Percentiles rank a stretch among this genome's conserved stretches.
Conservation (phyloP, 2,797 vertebrate species). For the Phrynocephalus forsythii region DNA sequence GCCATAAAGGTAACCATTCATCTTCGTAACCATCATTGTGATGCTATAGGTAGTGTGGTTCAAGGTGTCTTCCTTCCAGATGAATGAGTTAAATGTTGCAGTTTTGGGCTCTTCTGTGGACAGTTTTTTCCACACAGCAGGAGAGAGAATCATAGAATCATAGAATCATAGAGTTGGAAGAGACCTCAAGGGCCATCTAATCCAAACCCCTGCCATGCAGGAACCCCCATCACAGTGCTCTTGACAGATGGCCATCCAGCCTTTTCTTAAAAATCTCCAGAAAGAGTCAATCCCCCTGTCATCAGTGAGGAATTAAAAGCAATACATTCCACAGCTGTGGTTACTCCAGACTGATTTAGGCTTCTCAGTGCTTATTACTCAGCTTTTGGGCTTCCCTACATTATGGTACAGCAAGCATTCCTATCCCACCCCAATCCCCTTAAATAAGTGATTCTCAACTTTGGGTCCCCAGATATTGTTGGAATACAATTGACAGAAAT, state of each 20-base stretch:
- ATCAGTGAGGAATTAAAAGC: neutral
- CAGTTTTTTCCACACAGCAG: neutral
- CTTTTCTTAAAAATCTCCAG: too few species aligned
- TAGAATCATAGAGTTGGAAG: too few species aligned
- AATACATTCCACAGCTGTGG: too few species aligned
- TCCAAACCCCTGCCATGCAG: too few species aligned
- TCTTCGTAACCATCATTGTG: too few species aligned
- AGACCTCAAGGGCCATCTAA: too few species aligned
- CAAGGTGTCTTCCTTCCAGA: neutral
- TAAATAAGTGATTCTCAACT: too few species aligned
- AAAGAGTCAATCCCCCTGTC: neutral
- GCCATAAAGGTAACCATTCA: too few species aligned
- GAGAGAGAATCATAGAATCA: neutral
- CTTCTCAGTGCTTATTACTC: neutral
- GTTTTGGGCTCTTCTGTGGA: neutral
- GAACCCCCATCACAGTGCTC: too few species aligned
- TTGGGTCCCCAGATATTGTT: neutral
- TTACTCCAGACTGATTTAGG: neutral
- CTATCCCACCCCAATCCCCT: neutral
- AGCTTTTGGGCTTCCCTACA: neutral
- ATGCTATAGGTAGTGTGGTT: neutral
- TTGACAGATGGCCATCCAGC: too few species aligned
- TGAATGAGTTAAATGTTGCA: neutral
- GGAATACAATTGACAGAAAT: neutral
- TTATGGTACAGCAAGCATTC: neutral